phyloP scores from a whole-genome alignment of 2,888 invertebrate species.

The Clepsis dumicolana region DNA sequence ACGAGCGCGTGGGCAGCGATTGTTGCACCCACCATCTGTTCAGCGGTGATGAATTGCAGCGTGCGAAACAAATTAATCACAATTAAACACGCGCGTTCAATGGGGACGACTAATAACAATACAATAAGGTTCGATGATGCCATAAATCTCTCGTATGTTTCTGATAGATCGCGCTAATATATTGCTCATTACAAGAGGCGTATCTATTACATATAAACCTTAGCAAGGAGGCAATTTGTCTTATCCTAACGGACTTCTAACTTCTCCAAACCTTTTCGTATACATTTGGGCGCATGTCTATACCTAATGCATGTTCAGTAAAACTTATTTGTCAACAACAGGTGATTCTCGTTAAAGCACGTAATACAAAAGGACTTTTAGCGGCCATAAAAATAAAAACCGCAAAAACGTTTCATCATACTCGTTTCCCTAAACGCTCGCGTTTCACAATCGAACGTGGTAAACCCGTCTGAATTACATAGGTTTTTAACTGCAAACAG shows the following conservation, averaged over 20 bases:
- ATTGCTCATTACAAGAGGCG: not conserved
- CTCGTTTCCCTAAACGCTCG: slow-evolving; percentile 2
- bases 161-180: not conserved
- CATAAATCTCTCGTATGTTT: slow-evolving; percentile 19
- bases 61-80: slow-evolving; percentile 72
- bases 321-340: not conserved
- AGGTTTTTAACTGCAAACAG: slow-evolving; percentile 21
- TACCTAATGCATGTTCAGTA: not conserved
- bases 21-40: slow-evolving; percentile 75
- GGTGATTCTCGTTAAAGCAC: slow-evolving; percentile 8
- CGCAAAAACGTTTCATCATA: slow-evolving; percentile 5
- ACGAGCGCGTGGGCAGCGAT: slow-evolving; percentile 67
- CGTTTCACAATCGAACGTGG: slow-evolving; percentile 18
- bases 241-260: not conserved
- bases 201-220: not conserved
- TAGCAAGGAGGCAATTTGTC: not conserved
- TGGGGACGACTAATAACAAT: slow-evolving; percentile 55
- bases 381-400: slow-evolving; percentile 2
- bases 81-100: slow-evolving; percentile 65
- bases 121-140: slow-evolving; percentile 30
- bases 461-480: not conserved
- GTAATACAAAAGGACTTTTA: not conserved
- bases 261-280: not conserved
- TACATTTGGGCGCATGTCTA: not conserved
- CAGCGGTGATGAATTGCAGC: slow-evolving; percentile 71